phyloP scores from a whole-genome alignment of 2,888 invertebrate genomes.

The Baronia brevicornis region DNA sequence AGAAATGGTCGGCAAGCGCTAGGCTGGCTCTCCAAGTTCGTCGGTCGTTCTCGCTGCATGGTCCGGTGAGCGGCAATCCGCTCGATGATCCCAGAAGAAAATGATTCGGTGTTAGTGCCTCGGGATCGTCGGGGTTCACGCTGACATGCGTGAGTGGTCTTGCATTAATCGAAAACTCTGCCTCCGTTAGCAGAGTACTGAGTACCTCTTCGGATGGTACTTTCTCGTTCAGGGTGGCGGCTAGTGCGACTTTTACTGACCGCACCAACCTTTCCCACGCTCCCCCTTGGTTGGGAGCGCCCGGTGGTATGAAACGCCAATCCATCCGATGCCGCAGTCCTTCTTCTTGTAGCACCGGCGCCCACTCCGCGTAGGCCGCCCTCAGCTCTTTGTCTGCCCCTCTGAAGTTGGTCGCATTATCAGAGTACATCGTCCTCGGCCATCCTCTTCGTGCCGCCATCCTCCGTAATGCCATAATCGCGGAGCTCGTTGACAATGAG shows the following conservation, averaged over 20 bases:
- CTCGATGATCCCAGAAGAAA: conserved; percentile 14
- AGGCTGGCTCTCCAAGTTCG: conserved; percentile 7
- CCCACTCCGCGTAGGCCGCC: conserved; percentile 6
- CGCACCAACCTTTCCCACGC: conserved; percentile 21
- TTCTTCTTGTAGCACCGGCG: conserved; percentile 1
- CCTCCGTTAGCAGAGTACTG: conserved; percentile 14
- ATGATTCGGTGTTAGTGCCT: conserved; percentile 23
- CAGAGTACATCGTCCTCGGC: conserved; percentile 18
- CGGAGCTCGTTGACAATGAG: conserved; percentile 12
- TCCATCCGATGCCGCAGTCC: not conserved
- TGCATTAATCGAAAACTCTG: conserved; percentile 14
- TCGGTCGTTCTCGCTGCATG: too few species aligned
- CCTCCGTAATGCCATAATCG: conserved; percentile 20
- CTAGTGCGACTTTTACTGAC: conserved; percentile 17
- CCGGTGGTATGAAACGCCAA: conserved; percentile 15
- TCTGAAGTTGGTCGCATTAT: conserved; percentile 21
- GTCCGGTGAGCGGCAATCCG: conserved; percentile 5
- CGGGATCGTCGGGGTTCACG: conserved; percentile 18
- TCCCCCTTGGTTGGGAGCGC: conserved; percentile 17
- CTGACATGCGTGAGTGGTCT: conserved; percentile 25
- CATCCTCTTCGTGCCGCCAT: conserved; percentile 20
- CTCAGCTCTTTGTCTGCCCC: conserved; percentile 18
- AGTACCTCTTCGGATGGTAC: conserved; percentile 15
- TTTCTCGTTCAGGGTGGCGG: conserved; percentile 6
- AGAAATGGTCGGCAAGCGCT: conserved; percentile 15